These are phyloP conservation scores for Lithodes maja DNA, from an alignment of 2,888 invertebrate genomes.

Conservation along the genomic window DNA sequence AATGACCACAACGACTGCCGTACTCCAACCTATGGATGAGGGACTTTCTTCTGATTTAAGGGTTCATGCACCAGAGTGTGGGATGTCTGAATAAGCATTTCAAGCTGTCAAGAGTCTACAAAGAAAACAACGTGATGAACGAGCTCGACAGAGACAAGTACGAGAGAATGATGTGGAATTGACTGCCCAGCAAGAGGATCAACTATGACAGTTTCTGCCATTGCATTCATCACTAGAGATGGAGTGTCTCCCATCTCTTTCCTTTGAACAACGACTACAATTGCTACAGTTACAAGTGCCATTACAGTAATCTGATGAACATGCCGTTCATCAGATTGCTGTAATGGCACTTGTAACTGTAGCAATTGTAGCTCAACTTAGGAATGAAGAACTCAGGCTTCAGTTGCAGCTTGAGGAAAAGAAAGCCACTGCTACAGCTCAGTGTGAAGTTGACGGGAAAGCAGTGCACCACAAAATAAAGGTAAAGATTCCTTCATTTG, in stretches of 20 bases:
- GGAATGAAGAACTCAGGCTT: background rate
- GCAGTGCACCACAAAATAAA: background rate
- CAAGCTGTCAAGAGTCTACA: too few relatives aligned
- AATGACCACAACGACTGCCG: too few relatives aligned
- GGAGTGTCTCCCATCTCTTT: background rate
- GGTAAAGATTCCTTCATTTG: background rate
- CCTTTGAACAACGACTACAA: background rate
- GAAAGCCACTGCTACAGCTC: background rate
- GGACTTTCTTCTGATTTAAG: too few relatives aligned
- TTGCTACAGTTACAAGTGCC: background rate
- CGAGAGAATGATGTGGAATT: too few relatives aligned
- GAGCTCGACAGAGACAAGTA: too few relatives aligned
- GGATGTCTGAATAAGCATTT: too few relatives aligned
- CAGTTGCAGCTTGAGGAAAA: background rate
- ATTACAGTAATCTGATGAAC: too few relatives aligned
- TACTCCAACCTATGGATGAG: too few relatives aligned
- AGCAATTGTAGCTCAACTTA: background rate
- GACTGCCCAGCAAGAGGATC: too few relatives aligned
- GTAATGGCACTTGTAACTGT: background rate
- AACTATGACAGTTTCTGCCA: background rate
- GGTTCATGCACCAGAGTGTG: too few relatives aligned
- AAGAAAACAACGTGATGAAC: too few relatives aligned
- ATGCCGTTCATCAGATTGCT: too few relatives aligned
- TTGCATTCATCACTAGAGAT: background rate
- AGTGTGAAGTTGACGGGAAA: background rate